A percentile compares a stretch with the other conserved stretches of the same genome.
Evolutionary conservation across 1,140 invertebrate genomes (phyloP).

Genomic region (Philopotamus ludificatus): DNA sequence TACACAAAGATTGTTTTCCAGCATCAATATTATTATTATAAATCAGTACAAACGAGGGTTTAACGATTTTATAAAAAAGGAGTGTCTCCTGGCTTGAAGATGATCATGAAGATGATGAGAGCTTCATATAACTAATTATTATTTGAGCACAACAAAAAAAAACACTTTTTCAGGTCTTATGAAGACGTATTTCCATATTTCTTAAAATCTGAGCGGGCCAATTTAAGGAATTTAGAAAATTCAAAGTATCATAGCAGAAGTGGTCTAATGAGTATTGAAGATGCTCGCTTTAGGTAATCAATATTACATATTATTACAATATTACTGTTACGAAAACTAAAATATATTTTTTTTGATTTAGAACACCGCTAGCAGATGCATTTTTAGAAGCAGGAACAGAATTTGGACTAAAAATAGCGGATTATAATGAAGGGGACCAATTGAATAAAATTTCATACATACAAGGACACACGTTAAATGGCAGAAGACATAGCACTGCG

Average conservation of each 20-base stretch:
- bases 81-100: no score
- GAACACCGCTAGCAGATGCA: slow-evolving; percentile 52
- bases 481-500: slow-evolving; percentile 57
- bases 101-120: no score
- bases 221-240: slow-evolving; percentile 51
- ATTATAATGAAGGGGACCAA: slow-evolving; percentile 54
- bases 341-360: slow-evolving; percentile 46
- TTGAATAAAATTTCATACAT: slow-evolving; percentile 57
- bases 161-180: slow-evolving; percentile 68
- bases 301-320: slow-evolving; percentile 5
- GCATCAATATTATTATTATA: background rate
- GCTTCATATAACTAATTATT: no score
- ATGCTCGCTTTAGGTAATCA: slow-evolving; percentile 45
- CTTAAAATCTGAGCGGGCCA: slow-evolving; percentile 60
- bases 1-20: no score
- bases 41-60: no score
- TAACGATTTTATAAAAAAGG: no score
- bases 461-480: slow-evolving; percentile 62
- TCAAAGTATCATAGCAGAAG: slow-evolving; percentile 57
- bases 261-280: slow-evolving; percentile 57
- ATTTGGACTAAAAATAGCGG: slow-evolving; percentile 56
- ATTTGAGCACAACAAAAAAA: no score
- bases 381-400: slow-evolving; percentile 59
- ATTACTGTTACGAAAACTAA: background rate
- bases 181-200: slow-evolving; percentile 69